Conservation (phyloP, 2,113 vertebrate genomes). For the Mirounga angustirostris region DNA sequence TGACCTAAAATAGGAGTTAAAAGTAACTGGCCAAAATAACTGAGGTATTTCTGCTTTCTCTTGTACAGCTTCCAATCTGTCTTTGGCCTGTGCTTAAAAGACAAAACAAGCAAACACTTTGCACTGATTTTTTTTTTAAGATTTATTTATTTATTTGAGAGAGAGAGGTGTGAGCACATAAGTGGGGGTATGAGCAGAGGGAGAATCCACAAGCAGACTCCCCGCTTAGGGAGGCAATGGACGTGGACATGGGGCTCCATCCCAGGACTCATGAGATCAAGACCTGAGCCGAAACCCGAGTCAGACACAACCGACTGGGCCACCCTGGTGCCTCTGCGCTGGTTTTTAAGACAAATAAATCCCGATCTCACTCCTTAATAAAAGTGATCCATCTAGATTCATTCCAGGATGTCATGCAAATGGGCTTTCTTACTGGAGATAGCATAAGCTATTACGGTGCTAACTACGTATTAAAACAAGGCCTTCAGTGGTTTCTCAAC, state of each 20-base stretch:
- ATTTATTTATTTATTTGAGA: neutral
- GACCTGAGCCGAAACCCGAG: neutral
- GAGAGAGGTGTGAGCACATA: neutral
- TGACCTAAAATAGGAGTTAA: neutral
- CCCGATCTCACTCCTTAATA: neutral
- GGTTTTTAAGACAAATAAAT: neutral
- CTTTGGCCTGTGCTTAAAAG: conserved; percentile 17
- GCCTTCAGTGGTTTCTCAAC: neutral
- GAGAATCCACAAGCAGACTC: neutral
- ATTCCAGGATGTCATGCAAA: neutral
- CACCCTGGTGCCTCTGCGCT: neutral
- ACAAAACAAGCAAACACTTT: neutral
- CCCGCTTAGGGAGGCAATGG: neutral
- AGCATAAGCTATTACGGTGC: neutral
- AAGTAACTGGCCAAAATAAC: neutral
- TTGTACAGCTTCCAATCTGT: neutral
- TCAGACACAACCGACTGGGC: neutral
- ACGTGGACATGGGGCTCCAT: neutral
- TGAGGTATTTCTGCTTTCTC: neutral
- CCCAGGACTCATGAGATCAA: neutral
- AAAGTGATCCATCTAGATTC: neutral
- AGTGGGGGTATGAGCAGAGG: neutral
- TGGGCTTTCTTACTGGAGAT: neutral
- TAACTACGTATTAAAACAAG: neutral
- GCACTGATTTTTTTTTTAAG: neutral